These are phyloP conservation scores for Tiaroga cobitis DNA, from an alignment of 2,797 vertebrate species.

Conservation along the genomic window DNA sequence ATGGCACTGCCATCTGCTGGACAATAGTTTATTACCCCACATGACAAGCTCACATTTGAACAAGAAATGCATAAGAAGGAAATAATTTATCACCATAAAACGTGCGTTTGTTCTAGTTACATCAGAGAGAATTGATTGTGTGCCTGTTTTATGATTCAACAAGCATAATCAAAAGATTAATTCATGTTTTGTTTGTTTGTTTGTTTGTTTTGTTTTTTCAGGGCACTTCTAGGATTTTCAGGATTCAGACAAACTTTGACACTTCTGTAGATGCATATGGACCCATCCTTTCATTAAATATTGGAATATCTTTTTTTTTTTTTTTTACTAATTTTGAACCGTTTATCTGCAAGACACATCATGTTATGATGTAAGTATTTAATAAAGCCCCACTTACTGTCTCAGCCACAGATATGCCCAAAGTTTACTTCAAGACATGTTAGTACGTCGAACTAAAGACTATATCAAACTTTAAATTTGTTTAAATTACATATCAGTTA, in stretches of 20 bases:
- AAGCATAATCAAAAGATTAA: neutral
- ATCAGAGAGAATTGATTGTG: neutral
- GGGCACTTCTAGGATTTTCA: neutral
- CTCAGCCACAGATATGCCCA: neutral
- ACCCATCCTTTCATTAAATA: neutral
- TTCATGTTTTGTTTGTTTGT: neutral
- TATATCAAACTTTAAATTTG: neutral
- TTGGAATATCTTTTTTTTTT: neutral
- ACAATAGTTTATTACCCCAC: neutral
- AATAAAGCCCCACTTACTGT: neutral
- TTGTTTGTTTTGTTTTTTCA: neutral
- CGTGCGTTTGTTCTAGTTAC: neutral
- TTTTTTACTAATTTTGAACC: neutral
- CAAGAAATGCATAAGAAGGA: neutral
- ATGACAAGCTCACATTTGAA: neutral
- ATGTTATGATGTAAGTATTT: neutral
- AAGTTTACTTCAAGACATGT: neutral
- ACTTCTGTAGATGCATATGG: neutral
- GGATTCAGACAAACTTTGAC: neutral
- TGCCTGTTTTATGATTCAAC: neutral
- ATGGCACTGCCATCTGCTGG: conserved; percentile 39
- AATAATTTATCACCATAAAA: neutral
- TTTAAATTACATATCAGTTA: neutral
- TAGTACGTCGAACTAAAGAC: neutral
- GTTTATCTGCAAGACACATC: neutral